These are phyloP conservation scores for Heliothis subflexa DNA, from an alignment of 1,140 invertebrate species.

Conservation along the genomic window DNA sequence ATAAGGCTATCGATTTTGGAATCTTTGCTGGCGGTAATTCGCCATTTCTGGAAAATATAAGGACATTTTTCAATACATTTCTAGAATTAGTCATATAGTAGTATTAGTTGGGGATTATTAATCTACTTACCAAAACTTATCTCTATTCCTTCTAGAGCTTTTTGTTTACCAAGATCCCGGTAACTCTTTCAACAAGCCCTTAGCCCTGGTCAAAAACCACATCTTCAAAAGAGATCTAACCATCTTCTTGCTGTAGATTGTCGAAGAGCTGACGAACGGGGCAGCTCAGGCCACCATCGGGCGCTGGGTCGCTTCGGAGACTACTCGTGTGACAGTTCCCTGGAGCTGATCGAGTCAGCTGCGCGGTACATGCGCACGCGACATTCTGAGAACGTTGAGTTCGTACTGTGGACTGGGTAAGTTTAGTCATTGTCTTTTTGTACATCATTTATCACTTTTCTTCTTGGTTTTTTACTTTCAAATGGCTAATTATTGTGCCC, in stretches of 20 bases:
- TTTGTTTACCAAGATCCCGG: too few relatives aligned
- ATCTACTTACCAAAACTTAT: too few relatives aligned
- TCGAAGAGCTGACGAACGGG: slow-evolving; percentile 78
- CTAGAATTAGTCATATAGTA: too few relatives aligned
- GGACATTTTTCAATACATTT: background rate
- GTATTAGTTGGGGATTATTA: too few relatives aligned
- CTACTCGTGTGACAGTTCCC: slow-evolving; percentile 95
- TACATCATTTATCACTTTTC: background rate
- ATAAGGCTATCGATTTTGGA: background rate
- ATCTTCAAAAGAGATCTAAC: background rate
- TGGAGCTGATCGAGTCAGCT: slow-evolving; percentile 94
- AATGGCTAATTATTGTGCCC: too few relatives aligned
- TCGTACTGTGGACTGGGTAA: slow-evolving; percentile 97
- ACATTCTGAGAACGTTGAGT: slow-evolving; percentile 94
- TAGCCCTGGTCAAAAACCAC: too few relatives aligned
- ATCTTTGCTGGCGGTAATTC: slow-evolving; percentile 53
- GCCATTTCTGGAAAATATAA: slow-evolving; percentile 63
- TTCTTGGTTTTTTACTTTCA: too few relatives aligned
- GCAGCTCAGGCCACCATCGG: slow-evolving; percentile 80
- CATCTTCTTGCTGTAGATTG: slow-evolving; percentile 68
- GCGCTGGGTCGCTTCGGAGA: slow-evolving; percentile 89
- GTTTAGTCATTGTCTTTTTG: slow-evolving; percentile 57
- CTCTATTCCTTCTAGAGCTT: too few relatives aligned
- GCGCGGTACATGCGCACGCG: slow-evolving; percentile 93
- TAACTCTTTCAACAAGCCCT: too few relatives aligned